Evolutionary conservation across 2,797 vertebrate genomes (phyloP).

Genomic region (Sternotherus odoratus): DNA sequence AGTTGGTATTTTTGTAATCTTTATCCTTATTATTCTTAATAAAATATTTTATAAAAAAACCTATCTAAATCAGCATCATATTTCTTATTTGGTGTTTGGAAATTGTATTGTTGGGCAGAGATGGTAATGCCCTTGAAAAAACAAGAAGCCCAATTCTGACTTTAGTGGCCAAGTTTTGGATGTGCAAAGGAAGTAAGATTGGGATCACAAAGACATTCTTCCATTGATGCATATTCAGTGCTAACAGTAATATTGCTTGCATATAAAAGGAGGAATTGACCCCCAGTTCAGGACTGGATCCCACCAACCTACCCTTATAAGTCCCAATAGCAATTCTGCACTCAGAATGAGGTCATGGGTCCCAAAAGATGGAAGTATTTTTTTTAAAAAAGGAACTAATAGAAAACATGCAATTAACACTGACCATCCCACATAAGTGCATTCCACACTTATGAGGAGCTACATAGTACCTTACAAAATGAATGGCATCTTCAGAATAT

Average conservation of each 20-base stretch:
- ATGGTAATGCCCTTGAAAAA: neutral
- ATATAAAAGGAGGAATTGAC: neutral
- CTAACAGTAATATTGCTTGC: neutral
- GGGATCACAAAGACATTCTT: neutral
- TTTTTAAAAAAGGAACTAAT: neutral
- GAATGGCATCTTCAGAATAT: neutral
- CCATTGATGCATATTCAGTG: neutral
- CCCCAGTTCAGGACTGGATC: neutral
- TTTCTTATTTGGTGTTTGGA: conserved; percentile 49
- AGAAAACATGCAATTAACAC: neutral
- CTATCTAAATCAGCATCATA: conserved; percentile 33
- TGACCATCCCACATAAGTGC: neutral
- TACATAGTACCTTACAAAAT: neutral
- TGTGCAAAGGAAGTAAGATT: neutral
- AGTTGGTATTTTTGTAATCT: conserved; percentile 87
- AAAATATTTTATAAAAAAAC: conserved; percentile 84
- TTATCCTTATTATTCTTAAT: conserved; percentile 82
- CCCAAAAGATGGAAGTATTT: neutral
- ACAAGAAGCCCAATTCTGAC: neutral
- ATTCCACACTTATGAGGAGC: neutral
- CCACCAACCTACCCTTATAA: neutral
- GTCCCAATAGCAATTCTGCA: neutral
- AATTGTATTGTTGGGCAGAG: neutral
- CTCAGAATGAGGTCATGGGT: neutral
- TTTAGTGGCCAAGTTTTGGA: neutral